Conservation (phyloP, 1,140 invertebrate genomes). For the Cyphomyrmex costatus region DNA sequence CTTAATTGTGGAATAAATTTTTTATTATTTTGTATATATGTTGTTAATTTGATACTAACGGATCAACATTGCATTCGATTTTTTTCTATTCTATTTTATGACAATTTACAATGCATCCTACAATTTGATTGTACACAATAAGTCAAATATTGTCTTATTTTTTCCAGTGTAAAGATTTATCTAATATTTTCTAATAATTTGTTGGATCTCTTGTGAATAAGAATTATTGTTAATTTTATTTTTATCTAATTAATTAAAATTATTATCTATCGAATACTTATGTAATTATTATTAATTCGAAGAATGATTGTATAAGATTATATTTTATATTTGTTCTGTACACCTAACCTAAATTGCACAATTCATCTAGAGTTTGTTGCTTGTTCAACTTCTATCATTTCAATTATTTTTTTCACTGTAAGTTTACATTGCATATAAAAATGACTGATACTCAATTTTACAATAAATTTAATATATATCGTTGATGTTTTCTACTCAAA, state of each 20-base stretch:
- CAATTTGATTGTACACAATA: slow-evolving; percentile 54
- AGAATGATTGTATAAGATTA: slow-evolving; percentile 24
- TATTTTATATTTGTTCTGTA: slow-evolving; percentile 26
- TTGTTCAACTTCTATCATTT: slow-evolving; percentile 3
- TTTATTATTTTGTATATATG: slow-evolving; percentile 1
- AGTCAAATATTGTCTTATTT: slow-evolving; percentile 61
- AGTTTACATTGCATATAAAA: slow-evolving; percentile 69
- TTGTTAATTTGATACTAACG: slow-evolving; percentile 19
- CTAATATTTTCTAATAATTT: slow-evolving; percentile 31
- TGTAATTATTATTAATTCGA: slow-evolving; percentile 19
- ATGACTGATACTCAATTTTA: slow-evolving; percentile 65
- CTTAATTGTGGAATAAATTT: slow-evolving; percentile 22
- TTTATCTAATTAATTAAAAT: slow-evolving; percentile 50
- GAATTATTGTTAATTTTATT: slow-evolving; percentile 21
- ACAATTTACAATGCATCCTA: background rate
- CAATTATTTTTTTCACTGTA: background rate
- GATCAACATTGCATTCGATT: slow-evolving; percentile 32
- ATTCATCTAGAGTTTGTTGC: background rate
- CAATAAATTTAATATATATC: slow-evolving; percentile 61
- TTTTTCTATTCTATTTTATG: slow-evolving; percentile 24
- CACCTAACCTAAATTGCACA: slow-evolving; percentile 42
- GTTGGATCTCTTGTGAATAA: background rate
- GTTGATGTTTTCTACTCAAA: slow-evolving; percentile 39
- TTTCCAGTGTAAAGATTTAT: slow-evolving; percentile 30
- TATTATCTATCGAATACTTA: slow-evolving; percentile 19